phyloP scores from a whole-genome alignment of 1,140 invertebrate genomes.

The Batillaria attramentaria region DNA sequence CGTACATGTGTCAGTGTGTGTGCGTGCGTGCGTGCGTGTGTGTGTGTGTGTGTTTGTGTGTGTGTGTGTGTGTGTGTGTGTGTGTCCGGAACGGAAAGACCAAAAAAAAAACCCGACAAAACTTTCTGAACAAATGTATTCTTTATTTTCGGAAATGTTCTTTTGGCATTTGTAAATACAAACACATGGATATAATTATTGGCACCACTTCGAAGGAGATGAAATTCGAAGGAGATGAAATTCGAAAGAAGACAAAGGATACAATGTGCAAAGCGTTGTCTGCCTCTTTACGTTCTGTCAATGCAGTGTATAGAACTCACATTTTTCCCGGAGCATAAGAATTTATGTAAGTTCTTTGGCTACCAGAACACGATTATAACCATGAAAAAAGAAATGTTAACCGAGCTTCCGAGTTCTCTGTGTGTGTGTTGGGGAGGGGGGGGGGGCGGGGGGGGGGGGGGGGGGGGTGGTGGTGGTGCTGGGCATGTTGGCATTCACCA shows the following conservation, averaged over 20 bases:
- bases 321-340: no score
- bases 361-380: no score
- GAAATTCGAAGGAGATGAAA: background rate
- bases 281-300: no score
- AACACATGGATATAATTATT: background rate
- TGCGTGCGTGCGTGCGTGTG: background rate
- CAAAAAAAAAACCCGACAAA: background rate
- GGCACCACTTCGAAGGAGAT: background rate
- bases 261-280: no score
- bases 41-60: background rate
- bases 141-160: background rate
- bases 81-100: background rate
- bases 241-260: background rate
- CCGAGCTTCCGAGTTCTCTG: constrained; percentile 17
- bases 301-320: no score
- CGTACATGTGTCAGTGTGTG: constrained; percentile 6
- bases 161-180: background rate
- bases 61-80: background rate
- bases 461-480: background rate
- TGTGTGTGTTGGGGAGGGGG: constrained; percentile 11
- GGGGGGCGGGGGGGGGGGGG: constrained; percentile 15
- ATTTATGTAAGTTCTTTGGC: no score
- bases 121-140: background rate
- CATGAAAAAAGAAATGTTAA: no score
- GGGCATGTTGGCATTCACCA: background rate